Evolutionary conservation across 2,113 vertebrate genomes (phyloP).

Genomic region (Aphyosemion australe): DNA sequence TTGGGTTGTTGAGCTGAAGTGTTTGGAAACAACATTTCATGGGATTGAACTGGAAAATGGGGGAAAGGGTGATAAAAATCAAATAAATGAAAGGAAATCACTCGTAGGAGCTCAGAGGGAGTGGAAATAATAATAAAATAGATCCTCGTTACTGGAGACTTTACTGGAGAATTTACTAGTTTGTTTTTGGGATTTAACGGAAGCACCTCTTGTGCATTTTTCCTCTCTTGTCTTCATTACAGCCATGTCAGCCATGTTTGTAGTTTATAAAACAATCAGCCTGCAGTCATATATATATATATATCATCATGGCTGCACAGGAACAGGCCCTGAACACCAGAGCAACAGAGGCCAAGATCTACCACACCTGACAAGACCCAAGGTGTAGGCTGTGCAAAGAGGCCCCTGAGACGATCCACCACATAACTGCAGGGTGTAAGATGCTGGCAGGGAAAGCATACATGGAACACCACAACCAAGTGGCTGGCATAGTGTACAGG

Average conservation of each 20-base stretch:
- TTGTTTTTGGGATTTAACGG: neutral
- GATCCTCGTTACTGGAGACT: neutral
- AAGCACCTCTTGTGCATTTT: conserved; percentile 1
- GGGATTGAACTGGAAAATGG: neutral
- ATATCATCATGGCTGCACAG: too few species aligned
- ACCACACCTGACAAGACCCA: too few species aligned
- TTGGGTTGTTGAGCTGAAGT: neutral
- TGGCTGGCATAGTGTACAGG: too few species aligned
- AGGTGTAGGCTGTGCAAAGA: too few species aligned
- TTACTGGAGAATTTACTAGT: neutral
- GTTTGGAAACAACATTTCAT: neutral
- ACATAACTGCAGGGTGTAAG: too few species aligned
- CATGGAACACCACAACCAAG: too few species aligned
- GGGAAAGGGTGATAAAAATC: neutral
- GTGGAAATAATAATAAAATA: neutral
- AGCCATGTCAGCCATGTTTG: neutral
- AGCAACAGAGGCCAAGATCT: too few species aligned
- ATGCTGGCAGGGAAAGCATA: too few species aligned
- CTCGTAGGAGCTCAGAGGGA: too few species aligned
- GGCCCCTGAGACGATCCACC: too few species aligned
- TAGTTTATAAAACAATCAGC: neutral
- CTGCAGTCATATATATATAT: too few species aligned
- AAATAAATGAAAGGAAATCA: neutral
- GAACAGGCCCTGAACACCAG: too few species aligned
- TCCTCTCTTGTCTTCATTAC: neutral